Evolutionary conservation across 2,113 vertebrate genomes (phyloP).

Genomic region (Cebidichthys violaceus): DNA sequence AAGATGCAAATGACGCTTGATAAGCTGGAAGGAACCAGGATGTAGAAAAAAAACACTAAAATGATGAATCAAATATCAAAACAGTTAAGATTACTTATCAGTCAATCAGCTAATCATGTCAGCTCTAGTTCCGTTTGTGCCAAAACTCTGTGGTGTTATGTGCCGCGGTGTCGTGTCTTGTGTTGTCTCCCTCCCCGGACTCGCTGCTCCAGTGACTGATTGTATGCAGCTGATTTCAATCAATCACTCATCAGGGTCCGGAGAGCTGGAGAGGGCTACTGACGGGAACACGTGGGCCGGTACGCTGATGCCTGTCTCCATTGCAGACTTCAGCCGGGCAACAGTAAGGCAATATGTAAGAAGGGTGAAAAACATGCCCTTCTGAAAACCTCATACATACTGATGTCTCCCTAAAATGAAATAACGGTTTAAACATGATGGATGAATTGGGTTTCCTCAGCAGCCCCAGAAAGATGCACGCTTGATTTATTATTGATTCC

Average conservation of each 20-base stretch:
- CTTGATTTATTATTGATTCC: conserved; percentile 77
- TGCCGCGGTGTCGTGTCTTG: too few relatives aligned
- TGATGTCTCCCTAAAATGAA: conserved; percentile 20
- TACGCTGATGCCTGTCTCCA: too few relatives aligned
- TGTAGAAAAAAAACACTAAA: too few relatives aligned
- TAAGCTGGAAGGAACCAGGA: not conserved
- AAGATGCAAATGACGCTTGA: not conserved
- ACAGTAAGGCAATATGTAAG: not conserved
- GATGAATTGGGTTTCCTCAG: conserved; percentile 52
- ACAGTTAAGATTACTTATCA: not conserved
- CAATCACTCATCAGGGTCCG: too few relatives aligned
- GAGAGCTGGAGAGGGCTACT: too few relatives aligned
- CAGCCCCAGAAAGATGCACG: conserved; percentile 50
- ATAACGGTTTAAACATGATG: conserved; percentile 38
- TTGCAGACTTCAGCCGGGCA: too few relatives aligned
- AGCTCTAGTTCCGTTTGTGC: not conserved
- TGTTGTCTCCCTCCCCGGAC: too few relatives aligned
- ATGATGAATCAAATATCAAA: too few relatives aligned
- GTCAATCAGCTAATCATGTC: not conserved
- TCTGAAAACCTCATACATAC: not conserved
- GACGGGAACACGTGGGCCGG: too few relatives aligned
- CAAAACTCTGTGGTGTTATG: not conserved
- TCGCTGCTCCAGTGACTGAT: too few relatives aligned
- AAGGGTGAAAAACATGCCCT: not conserved
- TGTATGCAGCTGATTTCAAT: too few relatives aligned